Evolutionary conservation across 2,113 vertebrate species (phyloP).

Genomic region (Periophthalmus modestus): DNA sequence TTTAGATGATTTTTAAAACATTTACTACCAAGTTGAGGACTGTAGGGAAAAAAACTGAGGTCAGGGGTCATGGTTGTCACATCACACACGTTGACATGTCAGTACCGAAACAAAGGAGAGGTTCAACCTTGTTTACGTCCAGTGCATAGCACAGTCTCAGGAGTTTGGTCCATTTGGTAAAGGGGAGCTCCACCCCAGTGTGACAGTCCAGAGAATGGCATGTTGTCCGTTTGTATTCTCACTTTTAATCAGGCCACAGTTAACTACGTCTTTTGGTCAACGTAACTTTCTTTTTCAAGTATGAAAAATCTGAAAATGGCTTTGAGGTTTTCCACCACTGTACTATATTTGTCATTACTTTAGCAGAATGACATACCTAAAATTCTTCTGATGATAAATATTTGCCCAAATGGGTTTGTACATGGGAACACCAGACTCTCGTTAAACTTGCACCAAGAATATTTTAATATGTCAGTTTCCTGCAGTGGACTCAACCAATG

Average conservation of each 20-base stretch:
- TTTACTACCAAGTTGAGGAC: too few relatives aligned
- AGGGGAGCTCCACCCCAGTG: slow-evolving; percentile 28
- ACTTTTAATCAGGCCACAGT: background rate
- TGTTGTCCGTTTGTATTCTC: background rate
- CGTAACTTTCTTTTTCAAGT: background rate
- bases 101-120: slow-evolving; percentile 30
- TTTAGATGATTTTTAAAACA: slow-evolving; percentile 30
- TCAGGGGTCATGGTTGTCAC: slow-evolving; percentile 40
- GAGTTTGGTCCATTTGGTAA: slow-evolving; percentile 48
- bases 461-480: too few relatives aligned
- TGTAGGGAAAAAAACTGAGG: slow-evolving; percentile 30
- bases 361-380: background rate
- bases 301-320: background rate
- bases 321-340: background rate
- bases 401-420: background rate
- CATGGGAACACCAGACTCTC: too few relatives aligned
- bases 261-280: background rate
- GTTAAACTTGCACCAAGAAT: too few relatives aligned
- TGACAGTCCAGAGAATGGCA: slow-evolving; percentile 33
- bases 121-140: slow-evolving; percentile 34
- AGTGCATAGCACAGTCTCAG: slow-evolving; percentile 51
- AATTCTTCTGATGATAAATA: background rate
- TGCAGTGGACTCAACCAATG: too few relatives aligned
- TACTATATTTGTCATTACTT: background rate
- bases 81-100: slow-evolving; percentile 50